Percentiles rank a stretch among this genome's conserved stretches.
Conservation (phyloP, 2,888 invertebrate species). For the Noctua pronuba region DNA sequence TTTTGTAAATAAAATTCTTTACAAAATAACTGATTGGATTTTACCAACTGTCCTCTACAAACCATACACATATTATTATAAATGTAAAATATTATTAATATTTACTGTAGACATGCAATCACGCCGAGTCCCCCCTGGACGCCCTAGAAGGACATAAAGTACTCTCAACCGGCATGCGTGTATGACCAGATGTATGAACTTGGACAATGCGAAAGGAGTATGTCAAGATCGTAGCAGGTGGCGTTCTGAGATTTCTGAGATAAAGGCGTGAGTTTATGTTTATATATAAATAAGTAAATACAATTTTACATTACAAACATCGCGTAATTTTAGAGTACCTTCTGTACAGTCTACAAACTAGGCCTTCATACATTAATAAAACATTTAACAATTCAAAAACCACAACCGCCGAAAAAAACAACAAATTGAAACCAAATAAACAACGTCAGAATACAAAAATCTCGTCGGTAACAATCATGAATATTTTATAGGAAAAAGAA, state of each 20-base stretch:
- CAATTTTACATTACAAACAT: too few relatives aligned
- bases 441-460: slow-evolving; percentile 59
- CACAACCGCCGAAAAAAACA: slow-evolving; percentile 21
- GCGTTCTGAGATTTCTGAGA: too few relatives aligned
- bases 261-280: too few relatives aligned
- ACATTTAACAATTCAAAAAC: not conserved
- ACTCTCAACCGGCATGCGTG: too few relatives aligned
- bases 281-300: not conserved
- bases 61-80: not conserved
- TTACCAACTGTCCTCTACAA: not conserved
- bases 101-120: not conserved
- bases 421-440: slow-evolving; percentile 64
- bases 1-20: not conserved
- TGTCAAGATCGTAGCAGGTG: too few relatives aligned
- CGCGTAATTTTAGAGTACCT: too few relatives aligned
- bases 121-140: too few relatives aligned
- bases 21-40: not conserved
- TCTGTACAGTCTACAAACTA: not conserved
- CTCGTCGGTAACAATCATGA: slow-evolving; percentile 75
- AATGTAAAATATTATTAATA: not conserved
- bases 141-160: too few relatives aligned
- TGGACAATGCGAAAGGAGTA: too few relatives aligned
- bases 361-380: slow-evolving; percentile 1
- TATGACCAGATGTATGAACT: too few relatives aligned
- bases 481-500: slow-evolving; percentile 81